A percentile compares a stretch with the other conserved stretches of the same genome.
Conservation (phyloP, 2,113 vertebrate species). For the Scatophagus argus region DNA sequence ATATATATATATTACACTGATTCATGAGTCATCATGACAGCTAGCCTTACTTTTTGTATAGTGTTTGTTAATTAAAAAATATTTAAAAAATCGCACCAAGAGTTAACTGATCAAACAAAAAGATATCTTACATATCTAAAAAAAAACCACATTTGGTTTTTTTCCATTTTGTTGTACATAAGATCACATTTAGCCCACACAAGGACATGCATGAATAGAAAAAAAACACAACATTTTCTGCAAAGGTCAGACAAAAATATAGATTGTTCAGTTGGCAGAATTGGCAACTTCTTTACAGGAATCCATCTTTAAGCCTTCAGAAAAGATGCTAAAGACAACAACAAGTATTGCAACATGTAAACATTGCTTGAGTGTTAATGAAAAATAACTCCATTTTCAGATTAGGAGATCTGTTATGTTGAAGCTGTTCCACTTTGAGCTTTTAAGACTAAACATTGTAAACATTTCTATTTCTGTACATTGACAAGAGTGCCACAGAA, state of each 20-base stretch:
- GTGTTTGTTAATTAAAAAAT: neutral
- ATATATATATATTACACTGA: neutral
- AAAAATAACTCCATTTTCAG: neutral
- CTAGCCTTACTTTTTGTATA: neutral
- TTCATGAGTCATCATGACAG: neutral
- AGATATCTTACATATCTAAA: neutral
- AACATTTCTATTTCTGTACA: no score
- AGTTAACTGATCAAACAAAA: neutral
- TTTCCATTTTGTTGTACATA: slow-evolving; percentile 11
- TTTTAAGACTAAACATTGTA: neutral
- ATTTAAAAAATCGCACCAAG: neutral
- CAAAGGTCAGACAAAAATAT: neutral
- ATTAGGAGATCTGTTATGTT: neutral
- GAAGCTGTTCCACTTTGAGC: neutral
- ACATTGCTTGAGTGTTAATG: neutral
- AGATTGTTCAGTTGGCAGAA: slow-evolving; percentile 16
- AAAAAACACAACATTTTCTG: neutral
- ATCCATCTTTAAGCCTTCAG: slow-evolving; percentile 13
- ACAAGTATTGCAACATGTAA: neutral
- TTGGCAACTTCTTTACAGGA: slow-evolving; percentile 9
- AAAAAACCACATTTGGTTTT: slow-evolving; percentile 19
- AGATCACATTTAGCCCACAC: neutral
- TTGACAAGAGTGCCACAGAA: no score
- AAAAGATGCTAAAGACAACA: neutral
- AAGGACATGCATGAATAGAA: neutral